Evolutionary conservation across 2,113 vertebrate species (phyloP), one percentile per base, ranked within the genome.

Genomic region (Leptobrachium ailaonicum): DNA sequence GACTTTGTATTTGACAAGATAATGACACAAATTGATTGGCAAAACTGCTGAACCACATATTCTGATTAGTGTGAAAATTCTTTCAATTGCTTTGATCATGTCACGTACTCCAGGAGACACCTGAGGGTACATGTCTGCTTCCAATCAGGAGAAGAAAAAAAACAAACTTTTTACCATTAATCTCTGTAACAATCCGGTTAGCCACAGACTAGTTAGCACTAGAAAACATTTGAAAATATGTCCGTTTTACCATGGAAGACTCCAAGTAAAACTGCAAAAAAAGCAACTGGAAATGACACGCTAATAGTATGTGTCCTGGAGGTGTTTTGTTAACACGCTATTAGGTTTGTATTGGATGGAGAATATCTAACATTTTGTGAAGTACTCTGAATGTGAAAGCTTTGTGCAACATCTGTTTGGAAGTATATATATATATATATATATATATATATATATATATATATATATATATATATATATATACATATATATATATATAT

Each of bases 71-170:
- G 42, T 14, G n/a, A 2, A 70, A 77, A 75, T 43, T 75, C 66
- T 47, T 44, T 53, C n/a, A 11, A 69, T 42, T 42, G 58, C 81
- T 78, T 82, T 77, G 70, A 79, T 79, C 77, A 41, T 32, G 4
- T 44, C 56, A 10, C 40, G 3, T 62, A 79, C 77, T 44, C 43
- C 6, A 66, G 77, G 77, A 79, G 60, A 72, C 41, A 79, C 77
- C 70, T 32, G 41, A 66, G 77, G 77, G 69, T 72, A 42, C 50
- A 66, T 56, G 14, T 60, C 50, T 40, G 9, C 14, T 44, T 56
- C 6, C 42, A 74, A 40, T 13, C 2, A 50, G 43, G 6, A 42
- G 14, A 32, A 1, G 47, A 5, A 50, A 50, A 50, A 50, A 50
- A 77, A 77, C 56, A 62, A 62, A 13, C 7, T 20, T 40, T 47